Percentiles rank a stretch among this genome's conserved stretches.
Evolutionary conservation across 23 tunicate species (phyloP).

Genomic region (Trididemnum miniatum): DNA sequence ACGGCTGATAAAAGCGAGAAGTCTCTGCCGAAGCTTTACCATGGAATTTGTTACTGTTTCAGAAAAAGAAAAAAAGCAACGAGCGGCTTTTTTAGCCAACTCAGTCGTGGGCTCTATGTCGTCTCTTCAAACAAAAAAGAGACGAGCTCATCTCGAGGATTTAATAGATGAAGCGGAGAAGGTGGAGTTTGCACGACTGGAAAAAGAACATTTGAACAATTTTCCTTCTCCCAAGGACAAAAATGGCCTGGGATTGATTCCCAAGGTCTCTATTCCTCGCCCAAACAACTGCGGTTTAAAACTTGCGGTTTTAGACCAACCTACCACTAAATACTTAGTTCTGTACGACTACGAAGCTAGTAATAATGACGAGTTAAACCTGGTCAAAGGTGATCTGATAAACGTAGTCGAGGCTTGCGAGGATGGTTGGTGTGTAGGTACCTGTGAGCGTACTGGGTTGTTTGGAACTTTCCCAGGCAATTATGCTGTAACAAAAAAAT

Average conservation of each 20-base stretch:
- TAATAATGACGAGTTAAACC: constrained; percentile 85
- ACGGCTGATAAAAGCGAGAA: no score
- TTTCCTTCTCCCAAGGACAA: neutral
- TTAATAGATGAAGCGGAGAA: neutral
- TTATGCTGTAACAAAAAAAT: constrained; percentile 29
- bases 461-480: constrained; percentile 99
- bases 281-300: no score
- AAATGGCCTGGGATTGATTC: neutral
- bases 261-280: neutral
- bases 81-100: constrained; percentile 80
- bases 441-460: constrained; percentile 75
- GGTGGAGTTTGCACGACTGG: constrained; percentile 18
- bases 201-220: neutral
- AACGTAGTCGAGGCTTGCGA: constrained; percentile 93
- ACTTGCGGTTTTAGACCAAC: no score
- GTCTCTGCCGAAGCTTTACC: neutral
- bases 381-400: constrained; percentile 69
- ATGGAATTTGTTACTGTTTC: neutral
- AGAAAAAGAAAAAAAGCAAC: constrained; percentile 61
- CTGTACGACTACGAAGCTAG: constrained; percentile 68
- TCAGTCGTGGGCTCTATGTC: constrained; percentile 56
- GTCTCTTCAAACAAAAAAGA: constrained; percentile 18
- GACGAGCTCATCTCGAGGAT: neutral
- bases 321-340: constrained; percentile 48
- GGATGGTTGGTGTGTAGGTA: constrained; percentile 99